Evolutionary conservation across 92 coral and sea anemone species (phyloP), one percentile per base, ranked within the genome.

Genomic region (Parazoanthus darwini): DNA sequence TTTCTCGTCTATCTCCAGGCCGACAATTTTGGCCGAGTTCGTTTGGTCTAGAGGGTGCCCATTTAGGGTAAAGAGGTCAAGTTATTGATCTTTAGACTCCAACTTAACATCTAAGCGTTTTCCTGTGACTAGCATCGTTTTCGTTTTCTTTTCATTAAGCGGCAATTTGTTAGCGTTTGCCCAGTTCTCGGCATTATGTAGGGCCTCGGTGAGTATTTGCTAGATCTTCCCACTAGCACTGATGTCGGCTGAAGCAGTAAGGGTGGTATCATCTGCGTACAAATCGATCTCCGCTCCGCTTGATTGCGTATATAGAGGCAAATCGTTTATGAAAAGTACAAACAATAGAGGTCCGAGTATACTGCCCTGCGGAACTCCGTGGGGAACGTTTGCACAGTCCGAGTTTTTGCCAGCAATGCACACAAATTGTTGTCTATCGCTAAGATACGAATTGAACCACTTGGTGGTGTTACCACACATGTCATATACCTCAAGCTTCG

Each of bases 351-450:
- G 92, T 15, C 91, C 77, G 78, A 89, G 85, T 38, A 79, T 89
- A 67, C 89, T 85, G 29, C 92, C 86, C 78, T 75, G 89, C 23
- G 89, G 89, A 15, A 89, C 79, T 58, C 89, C 89, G 44, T 85
- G 85, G 83, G 83, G 83, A 26, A 89, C 76, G 39, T 23, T 43
- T 3, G 79, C 85, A 67, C 39, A 54, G 35, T 74, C 85, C 25
- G 92, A 89, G 58, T 84, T 56, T 35, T 39, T 89, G 44, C 86
- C 84, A 77, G 79, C 89, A 59, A 74, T 25, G 51, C 85, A 85
- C 15, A 89, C 92, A 74, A 89, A 78, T 48, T 92, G 90, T 54
- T 85, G 91, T 86, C 94, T 92, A 38, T 81, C 88, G 63, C 63
- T 80, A 33, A 89, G 87, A 71, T 92, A 92, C 23, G 92, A 89